Evolutionary conservation across 2,888 invertebrate genomes (phyloP), one percentile per base, ranked within the genome.

Genomic region (Matsumyia berberina): DNA sequence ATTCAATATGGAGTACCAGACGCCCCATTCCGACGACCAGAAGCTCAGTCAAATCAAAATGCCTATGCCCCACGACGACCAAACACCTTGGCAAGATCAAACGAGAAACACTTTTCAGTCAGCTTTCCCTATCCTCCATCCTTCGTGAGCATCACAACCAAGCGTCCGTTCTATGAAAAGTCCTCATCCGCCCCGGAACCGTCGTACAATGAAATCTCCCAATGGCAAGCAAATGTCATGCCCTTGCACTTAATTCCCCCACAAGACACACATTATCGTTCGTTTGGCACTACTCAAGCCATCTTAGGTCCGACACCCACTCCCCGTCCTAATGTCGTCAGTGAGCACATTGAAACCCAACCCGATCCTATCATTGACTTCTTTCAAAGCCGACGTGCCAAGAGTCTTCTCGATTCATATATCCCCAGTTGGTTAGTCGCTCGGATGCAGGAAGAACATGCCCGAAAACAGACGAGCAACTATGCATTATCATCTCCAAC

Each of bases 381-480:
- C 1, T 91, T 90, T 58, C 86, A 87, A 0, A 88, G 88, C 24
- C 90, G 91, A 0, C 88, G 87, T 8, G 93, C 93, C 0, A 91
- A 92, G 4, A 94, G 94, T 5, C 89, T 94, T 57, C 88, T 94
- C 5, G 94, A 94, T 53, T 94, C 94, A 0, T 94, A 94, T 67
- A 92, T 94, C 72, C 94, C 94, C 49, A 94, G 94, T 37, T 93
- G 93, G 87, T 88, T 94, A 73, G 88, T 91, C 6, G 39, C 89
- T 12, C 88, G 88, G 15, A 87, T 90, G 31, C 88, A 87, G 57
- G 79, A 86, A 19, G 57, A 86, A 5, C 81, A 86, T 9, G 15
- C 55, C 0, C 81, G 57, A 4, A 24, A 24, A 24, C 24, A 24
- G 24, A 70, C 29, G 57, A 77, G 64, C 88, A 88, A 67, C 67